Evolutionary conservation across 2,888 invertebrate genomes (phyloP).

Genomic region (Epiblema foenella): DNA sequence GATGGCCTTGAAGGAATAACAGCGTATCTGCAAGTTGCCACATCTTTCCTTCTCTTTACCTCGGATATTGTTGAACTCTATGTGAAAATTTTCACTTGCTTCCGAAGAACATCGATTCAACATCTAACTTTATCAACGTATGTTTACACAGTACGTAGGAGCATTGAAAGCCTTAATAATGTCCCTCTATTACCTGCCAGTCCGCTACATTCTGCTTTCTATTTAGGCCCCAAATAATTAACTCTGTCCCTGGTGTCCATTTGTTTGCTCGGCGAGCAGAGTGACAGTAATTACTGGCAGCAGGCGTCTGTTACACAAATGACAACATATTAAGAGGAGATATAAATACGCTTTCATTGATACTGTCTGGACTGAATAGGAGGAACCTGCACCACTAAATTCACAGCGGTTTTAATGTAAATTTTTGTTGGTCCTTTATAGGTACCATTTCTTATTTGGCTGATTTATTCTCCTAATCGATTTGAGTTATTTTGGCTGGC

Average conservation of each 20-base stretch:
- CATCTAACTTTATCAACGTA: not conserved
- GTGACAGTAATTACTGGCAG: slow-evolving; percentile 19
- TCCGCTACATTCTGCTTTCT: slow-evolving; percentile 8
- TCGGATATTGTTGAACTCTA: not conserved
- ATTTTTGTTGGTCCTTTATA: too few species aligned
- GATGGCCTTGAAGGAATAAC: too few species aligned
- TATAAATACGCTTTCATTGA: not conserved
- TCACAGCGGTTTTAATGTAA: not conserved
- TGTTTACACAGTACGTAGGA: not conserved
- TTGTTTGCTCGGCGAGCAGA: slow-evolving; percentile 10
- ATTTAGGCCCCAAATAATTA: slow-evolving; percentile 16
- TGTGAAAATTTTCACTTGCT: not conserved
- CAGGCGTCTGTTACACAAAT: not conserved
- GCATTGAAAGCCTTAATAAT: not conserved
- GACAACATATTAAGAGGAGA: slow-evolving; percentile 5
- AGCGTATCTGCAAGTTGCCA: not conserved
- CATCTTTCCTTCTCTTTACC: not conserved
- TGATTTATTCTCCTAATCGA: not conserved
- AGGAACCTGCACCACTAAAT: not conserved
- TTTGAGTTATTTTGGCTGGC: not conserved
- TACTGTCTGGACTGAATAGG: not conserved
- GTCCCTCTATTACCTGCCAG: slow-evolving; percentile 15
- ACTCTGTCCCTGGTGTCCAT: slow-evolving; percentile 5
- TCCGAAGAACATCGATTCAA: not conserved
- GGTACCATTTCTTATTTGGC: not conserved